Conservation (phyloP, 2,888 invertebrate species). For the Rambutsinella grinnellia region DNA sequence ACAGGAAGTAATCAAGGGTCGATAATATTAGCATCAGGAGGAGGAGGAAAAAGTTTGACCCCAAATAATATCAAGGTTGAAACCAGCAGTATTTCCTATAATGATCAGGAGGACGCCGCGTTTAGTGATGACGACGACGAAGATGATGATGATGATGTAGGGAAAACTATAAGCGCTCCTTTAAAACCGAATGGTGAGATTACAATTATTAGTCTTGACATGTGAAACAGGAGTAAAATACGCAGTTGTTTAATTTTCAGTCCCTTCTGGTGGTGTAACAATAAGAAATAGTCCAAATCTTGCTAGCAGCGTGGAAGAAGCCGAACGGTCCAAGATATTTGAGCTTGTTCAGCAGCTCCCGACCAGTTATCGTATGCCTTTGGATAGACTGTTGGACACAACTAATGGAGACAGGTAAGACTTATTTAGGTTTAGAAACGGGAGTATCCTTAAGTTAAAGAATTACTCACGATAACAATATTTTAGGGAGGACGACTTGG, state of each 20-base stretch:
- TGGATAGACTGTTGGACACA: constrained; percentile 60
- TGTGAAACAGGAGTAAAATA: no score
- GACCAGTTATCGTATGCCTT: constrained; percentile 58
- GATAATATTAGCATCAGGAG: neutral
- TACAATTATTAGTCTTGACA: no score
- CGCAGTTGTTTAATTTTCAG: no score
- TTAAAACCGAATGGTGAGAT: constrained; percentile 28
- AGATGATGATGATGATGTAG: constrained; percentile 81
- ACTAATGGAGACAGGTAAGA: constrained; percentile 44
- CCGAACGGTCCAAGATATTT: constrained; percentile 61
- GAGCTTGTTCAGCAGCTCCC: constrained; percentile 61
- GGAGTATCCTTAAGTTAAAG: neutral
- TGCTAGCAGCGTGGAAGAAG: constrained; percentile 58
- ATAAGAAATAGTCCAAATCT: constrained; percentile 62
- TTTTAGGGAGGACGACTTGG: constrained; percentile 56
- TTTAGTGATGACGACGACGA: constrained; percentile 92
- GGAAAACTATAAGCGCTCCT: constrained; percentile 68
- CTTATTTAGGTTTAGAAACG: neutral
- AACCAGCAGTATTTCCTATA: constrained; percentile 26
- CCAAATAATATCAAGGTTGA: constrained; percentile 29
- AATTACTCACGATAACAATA: neutral
- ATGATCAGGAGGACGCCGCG: constrained; percentile 75
- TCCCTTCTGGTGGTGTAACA: constrained; percentile 32
- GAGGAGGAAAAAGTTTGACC: constrained; percentile 22
- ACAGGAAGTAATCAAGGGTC: neutral